Conservation (phyloP, 2,797 vertebrate genomes). For the Danio tinwini region DNA sequence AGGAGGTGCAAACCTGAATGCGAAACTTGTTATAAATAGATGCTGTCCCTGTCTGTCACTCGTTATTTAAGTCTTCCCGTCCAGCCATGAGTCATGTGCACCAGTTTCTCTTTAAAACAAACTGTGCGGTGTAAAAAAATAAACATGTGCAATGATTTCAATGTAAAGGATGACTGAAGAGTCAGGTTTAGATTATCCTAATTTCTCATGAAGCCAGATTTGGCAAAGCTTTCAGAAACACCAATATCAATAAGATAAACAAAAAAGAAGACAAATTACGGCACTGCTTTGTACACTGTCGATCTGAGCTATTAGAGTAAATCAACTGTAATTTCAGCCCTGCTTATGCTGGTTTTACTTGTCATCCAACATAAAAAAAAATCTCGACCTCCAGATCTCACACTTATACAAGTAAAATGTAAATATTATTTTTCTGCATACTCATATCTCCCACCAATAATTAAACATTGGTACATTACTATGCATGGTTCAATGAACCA, state of each 20-base stretch:
- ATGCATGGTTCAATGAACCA: background rate
- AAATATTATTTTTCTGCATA: background rate
- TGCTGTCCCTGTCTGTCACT: conserved; percentile 61
- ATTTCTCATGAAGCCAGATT: background rate
- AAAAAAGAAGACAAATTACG: conserved; percentile 14
- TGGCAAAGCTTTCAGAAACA: background rate
- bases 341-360: background rate
- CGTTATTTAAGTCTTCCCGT: conserved; percentile 49
- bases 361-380: background rate
- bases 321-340: conserved; percentile 74
- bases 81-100: conserved; percentile 46
- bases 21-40: conserved; percentile 80
- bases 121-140: conserved; percentile 41
- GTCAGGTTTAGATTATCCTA: conserved; percentile 21
- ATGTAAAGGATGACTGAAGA: conserved; percentile 30
- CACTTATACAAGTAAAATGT: background rate
- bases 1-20: conserved; percentile 78
- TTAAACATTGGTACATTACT: background rate
- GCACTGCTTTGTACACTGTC: background rate
- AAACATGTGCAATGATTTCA: conserved; percentile 27
- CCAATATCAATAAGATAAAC: conserved; percentile 4
- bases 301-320: conserved; percentile 69
- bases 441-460: background rate
- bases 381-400: background rate
- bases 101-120: conserved; percentile 61